Conservation (phyloP, 1,140 invertebrate species). For the Apis cerana region DNA sequence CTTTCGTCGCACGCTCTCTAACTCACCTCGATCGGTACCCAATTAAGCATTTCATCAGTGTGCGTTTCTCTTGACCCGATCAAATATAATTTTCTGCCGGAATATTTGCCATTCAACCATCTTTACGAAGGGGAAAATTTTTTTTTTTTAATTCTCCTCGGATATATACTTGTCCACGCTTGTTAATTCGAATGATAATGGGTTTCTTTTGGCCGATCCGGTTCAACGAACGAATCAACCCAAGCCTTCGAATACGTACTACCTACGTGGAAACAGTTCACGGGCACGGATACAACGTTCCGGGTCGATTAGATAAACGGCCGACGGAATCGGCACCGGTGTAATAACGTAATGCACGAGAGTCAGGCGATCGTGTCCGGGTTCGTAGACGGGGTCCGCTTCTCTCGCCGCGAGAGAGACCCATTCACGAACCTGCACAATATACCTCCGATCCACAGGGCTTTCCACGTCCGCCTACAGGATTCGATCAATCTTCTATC, state of each 20-base stretch:
- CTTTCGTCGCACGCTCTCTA: conserved; percentile 18
- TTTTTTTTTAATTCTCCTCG: too few species aligned
- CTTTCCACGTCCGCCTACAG: conserved; percentile 6
- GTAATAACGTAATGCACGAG: conserved; percentile 55
- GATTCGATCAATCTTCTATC: not conserved
- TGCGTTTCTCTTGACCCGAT: too few species aligned
- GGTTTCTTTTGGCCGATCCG: not conserved
- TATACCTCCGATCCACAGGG: conserved; percentile 22
- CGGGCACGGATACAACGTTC: conserved; percentile 58
- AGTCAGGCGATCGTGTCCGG: conserved; percentile 59
- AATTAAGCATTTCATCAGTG: conserved; percentile 4
- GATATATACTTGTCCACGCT: not conserved
- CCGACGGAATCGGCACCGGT: conserved; percentile 40
- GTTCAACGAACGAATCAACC: conserved; percentile 31
- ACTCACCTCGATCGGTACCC: not conserved
- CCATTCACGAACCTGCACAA: conserved; percentile 59
- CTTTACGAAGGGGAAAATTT: too few species aligned
- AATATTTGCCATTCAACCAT: not conserved
- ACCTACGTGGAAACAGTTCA: conserved; percentile 42
- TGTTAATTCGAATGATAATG: not conserved
- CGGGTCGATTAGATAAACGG: conserved; percentile 57
- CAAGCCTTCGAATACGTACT: too few species aligned
- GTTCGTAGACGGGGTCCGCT: conserved; percentile 64
- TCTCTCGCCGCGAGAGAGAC: conserved; percentile 42
- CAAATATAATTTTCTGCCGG: too few species aligned